Percentiles rank a stretch among this genome's conserved stretches.
phyloP scores from a whole-genome alignment of 1,140 invertebrate genomes.

The Drosophila lacteicornis region DNA sequence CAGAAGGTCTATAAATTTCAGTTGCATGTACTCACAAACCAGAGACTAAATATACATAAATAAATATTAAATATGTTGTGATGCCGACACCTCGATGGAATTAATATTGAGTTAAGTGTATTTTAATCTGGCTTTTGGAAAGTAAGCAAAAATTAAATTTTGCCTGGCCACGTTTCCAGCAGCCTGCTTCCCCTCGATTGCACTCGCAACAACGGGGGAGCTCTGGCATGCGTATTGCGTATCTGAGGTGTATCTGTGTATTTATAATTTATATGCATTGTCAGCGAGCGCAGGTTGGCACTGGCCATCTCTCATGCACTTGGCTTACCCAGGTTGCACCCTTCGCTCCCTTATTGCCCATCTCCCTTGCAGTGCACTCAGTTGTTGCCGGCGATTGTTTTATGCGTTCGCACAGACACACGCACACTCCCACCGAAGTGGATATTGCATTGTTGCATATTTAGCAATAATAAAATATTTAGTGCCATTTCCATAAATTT shows the following conservation, averaged over 20 bases:
- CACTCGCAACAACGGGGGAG: conserved; percentile 24
- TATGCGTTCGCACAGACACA: conserved; percentile 57
- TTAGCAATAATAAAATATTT: conserved; percentile 84
- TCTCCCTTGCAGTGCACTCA: conserved; percentile 62
- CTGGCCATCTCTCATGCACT: conserved; percentile 40
- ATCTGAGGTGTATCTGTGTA: conserved; percentile 71
- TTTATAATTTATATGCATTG: conserved; percentile 81
- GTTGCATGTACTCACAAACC: too few species aligned
- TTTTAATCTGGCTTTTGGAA: conserved; percentile 10
- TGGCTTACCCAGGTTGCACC: neutral
- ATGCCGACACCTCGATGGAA: too few species aligned
- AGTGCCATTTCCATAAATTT: conserved; percentile 80
- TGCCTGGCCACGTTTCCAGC: conserved; percentile 31
- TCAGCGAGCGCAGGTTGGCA: conserved; percentile 72
- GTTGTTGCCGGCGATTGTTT: conserved; percentile 76
- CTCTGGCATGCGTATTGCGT: conserved; percentile 55
- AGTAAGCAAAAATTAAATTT: conserved; percentile 36
- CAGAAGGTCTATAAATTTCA: too few species aligned
- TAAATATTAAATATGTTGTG: neutral
- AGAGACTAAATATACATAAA: neutral
- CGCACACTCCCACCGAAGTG: conserved; percentile 4
- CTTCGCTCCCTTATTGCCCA: neutral
- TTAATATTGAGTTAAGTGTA: neutral
- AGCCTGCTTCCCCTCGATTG: neutral
- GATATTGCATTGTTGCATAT: conserved; percentile 78